Evolutionary conservation across 1,140 invertebrate genomes (phyloP).

Genomic region (Drosophila lacertosa): DNA sequence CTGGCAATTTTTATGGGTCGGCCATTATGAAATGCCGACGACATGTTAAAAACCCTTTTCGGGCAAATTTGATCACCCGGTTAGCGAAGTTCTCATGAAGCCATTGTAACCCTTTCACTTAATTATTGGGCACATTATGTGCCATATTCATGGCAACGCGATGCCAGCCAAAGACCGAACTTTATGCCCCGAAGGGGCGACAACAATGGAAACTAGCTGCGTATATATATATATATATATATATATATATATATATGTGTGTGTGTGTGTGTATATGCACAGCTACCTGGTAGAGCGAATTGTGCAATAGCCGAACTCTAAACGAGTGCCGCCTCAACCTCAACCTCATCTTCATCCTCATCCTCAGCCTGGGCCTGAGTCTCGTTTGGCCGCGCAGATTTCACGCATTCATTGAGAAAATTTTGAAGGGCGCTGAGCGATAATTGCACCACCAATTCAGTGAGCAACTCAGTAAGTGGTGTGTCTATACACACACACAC

Average conservation of each 20-base stretch:
- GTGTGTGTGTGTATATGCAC: not conserved
- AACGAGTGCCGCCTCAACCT: not conserved
- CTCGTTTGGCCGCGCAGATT: conserved; percentile 41
- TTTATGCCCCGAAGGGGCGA: conserved; percentile 2
- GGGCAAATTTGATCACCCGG: conserved; percentile 69
- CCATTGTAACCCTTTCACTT: conserved; percentile 81
- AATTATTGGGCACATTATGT: conserved; percentile 81
- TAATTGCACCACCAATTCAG: conserved; percentile 65
- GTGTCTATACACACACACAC: not conserved
- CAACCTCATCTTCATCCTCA: not conserved
- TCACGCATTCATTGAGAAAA: conserved; percentile 77
- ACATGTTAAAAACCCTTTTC: conserved; percentile 74
- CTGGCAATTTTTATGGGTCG: conserved; percentile 27
- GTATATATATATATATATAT: not conserved
- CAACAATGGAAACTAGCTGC: conserved; percentile 47
- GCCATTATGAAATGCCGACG: conserved; percentile 39
- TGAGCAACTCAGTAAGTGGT: not conserved
- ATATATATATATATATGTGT: not conserved
- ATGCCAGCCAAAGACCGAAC: conserved; percentile 14
- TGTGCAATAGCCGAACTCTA: conserved; percentile 32
- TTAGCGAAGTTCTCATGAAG: conserved; percentile 75
- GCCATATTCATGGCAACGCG: conserved; percentile 75
- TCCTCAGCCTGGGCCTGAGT: conserved; percentile 2
- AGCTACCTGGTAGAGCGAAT: conserved; percentile 34
- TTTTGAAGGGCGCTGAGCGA: conserved; percentile 55